phyloP scores from a whole-genome alignment of 1,140 invertebrate species.

The Atta cephalotes region DNA sequence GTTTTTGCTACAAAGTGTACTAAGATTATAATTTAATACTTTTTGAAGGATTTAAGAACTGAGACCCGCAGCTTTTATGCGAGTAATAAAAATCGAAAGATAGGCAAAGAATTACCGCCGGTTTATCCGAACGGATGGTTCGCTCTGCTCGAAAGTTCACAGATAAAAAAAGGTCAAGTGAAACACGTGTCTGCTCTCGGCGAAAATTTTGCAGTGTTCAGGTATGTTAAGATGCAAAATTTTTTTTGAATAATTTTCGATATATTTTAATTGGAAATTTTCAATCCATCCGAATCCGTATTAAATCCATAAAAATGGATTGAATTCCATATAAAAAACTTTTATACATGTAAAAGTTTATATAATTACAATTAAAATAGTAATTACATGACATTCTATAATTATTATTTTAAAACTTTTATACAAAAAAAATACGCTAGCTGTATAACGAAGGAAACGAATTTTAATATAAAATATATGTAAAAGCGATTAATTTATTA shows the following conservation, averaged over 20 bases:
- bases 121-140: slow-evolving; percentile 97
- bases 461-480: too few relatives aligned
- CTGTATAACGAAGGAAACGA: too few relatives aligned
- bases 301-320: too few relatives aligned
- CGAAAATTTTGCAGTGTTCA: slow-evolving; percentile 92
- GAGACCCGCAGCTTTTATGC: slow-evolving; percentile 23
- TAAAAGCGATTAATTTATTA: too few relatives aligned
- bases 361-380: too few relatives aligned
- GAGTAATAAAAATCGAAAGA: slow-evolving; percentile 82
- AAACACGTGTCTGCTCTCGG: slow-evolving; percentile 91
- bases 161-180: slow-evolving; percentile 88
- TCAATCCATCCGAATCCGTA: too few relatives aligned
- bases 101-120: slow-evolving; percentile 90
- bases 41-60: slow-evolving; percentile 72
- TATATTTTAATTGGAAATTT: neutral
- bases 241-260: neutral
- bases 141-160: slow-evolving; percentile 90
- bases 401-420: too few relatives aligned
- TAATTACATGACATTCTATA: too few relatives aligned
- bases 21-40: neutral
- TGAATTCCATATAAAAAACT: too few relatives aligned
- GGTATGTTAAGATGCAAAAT: slow-evolving; percentile 79
- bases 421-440: too few relatives aligned
- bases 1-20: neutral
- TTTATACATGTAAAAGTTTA: too few relatives aligned